Conservation (phyloP, 2,888 invertebrate species). For the Bhutanitis thaidina region DNA sequence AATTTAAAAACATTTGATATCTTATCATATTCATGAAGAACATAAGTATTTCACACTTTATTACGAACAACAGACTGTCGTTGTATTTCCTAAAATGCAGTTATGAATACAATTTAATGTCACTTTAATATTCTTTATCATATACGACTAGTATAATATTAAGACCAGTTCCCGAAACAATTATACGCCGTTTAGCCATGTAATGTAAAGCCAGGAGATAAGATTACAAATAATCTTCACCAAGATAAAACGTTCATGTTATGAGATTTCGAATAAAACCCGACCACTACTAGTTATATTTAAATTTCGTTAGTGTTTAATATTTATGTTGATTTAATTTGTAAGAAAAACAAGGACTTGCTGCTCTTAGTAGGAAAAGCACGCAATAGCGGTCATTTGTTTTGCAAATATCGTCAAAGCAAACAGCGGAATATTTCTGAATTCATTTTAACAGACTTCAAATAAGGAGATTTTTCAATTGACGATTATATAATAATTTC, state of each 20-base stretch:
- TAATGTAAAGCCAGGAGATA: background rate
- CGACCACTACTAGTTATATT: background rate
- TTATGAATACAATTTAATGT: no score
- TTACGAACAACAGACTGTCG: no score
- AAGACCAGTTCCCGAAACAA: background rate
- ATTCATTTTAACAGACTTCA: no score
- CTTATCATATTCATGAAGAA: no score
- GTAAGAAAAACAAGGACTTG: background rate
- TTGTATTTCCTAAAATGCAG: no score
- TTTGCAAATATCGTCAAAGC: background rate
- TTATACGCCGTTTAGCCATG: background rate
- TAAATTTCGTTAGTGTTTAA: background rate
- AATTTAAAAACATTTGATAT: no score
- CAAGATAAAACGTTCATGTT: background rate
- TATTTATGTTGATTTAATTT: slow-evolving; percentile 1
- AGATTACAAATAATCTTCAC: background rate
- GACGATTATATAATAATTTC: no score
- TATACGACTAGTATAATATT: no score
- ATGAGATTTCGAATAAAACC: background rate
- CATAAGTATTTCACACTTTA: no score
- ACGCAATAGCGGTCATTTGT: background rate
- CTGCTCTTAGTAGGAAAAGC: background rate
- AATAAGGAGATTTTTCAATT: no score
- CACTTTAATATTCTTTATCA: no score
- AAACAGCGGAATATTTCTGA: background rate